Evolutionary conservation across 2,113 vertebrate species (phyloP).

Genomic region (Malaclemys terrapin): DNA sequence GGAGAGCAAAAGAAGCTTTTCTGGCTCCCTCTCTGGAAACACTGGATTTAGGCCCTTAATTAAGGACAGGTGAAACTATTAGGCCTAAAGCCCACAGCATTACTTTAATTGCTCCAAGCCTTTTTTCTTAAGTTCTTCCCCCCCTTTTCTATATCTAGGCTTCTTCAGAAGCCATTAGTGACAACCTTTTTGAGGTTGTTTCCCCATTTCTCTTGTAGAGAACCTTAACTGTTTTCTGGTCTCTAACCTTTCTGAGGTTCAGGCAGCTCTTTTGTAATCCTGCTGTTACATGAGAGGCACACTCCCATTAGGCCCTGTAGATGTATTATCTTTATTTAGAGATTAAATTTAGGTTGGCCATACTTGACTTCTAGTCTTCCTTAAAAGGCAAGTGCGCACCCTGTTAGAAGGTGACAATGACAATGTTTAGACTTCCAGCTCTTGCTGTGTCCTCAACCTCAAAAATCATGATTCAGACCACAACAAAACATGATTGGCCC

Average conservation of each 20-base stretch:
- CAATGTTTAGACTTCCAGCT: neutral
- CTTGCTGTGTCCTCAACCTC: neutral
- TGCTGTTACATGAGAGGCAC: fast-evolving
- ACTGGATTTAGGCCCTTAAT: neutral
- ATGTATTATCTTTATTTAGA: neutral
- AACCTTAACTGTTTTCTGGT: neutral
- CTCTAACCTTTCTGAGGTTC: neutral
- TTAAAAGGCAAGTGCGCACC: neutral
- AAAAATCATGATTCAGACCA: neutral
- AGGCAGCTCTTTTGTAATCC: fast-evolving
- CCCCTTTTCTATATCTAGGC: fast-evolving
- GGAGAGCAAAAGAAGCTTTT: neutral
- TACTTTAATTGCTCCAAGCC: neutral
- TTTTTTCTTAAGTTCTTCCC: neutral
- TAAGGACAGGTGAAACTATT: neutral
- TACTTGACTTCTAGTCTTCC: neutral
- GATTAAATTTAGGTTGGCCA: neutral
- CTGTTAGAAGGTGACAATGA: neutral
- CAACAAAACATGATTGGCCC: neutral
- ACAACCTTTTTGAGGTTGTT: neutral
- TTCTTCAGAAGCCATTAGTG: neutral
- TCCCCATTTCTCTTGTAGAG: neutral
- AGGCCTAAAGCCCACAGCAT: neutral
- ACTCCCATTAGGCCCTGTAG: neutral
- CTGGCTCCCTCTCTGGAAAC: neutral